Base-by-base conservation (phyloP, 23 tunicate species). In the Styela clava region DNA sequence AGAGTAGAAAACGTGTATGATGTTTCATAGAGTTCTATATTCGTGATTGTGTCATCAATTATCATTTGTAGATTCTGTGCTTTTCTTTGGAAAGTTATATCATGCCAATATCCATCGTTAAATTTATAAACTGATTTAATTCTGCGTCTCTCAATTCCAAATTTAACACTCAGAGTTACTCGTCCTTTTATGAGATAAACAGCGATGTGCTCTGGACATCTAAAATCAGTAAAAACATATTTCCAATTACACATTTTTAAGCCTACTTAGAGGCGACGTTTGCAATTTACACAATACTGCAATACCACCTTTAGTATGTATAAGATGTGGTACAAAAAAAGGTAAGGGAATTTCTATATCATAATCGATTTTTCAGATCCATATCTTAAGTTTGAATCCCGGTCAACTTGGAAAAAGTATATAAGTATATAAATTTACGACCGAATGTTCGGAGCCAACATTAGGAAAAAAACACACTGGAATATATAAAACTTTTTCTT, bases 191-290 rank as follows among this genome's bases (percentile, higher is more conserved):
- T 72, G 78, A 91, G 68, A 56, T 83, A 91, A 24, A 86, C 74
- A 29, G 91, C 91, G 22, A 91, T 83, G 73, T 91, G 97, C 33
- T 91, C 97, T 29, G 56, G 68, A 72, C 89, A 81, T n/a, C 95
- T 90, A 81, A 30, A 74, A 72, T n/a, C n/a, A n/a, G n/a, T n/a
- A n/a, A 56, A 56, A 56, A 56, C 18, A 18, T 18, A 18, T 56
- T 56, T 20, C 63, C 63, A 56, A 56, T 56, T 56, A 18, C 63
- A 56, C 63, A 18, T 18, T 56, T 56, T 56, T 61, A 0, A 0
- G 64, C 64, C n/a, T 22, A 61, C 64, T 61, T 56, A 56, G 64
- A 23, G 64, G 64, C 0, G n/a, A 0, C n/a, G 22, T 61, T 56
- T 20, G 64, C 22, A 61, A 61, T n/a, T 61, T 21, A 23, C 64